A percentile compares a stretch with the other conserved stretches of the same genome.
These are phyloP conservation scores for Drosophila persimilis DNA, from an alignment of 1,140 invertebrate species.

Conservation along the genomic window DNA sequence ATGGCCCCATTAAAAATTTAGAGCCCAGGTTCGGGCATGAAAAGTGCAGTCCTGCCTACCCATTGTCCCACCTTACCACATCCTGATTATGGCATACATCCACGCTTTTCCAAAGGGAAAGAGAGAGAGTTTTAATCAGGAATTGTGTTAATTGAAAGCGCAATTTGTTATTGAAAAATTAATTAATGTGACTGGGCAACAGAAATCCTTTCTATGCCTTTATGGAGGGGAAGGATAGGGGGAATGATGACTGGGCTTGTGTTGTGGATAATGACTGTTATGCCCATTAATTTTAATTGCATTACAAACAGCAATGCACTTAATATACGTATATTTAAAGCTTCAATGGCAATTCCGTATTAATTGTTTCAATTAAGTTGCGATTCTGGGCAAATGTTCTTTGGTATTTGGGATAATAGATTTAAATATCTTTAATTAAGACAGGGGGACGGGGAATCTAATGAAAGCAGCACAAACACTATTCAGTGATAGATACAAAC, in stretches of 20 bases:
- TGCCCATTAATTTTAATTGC: slow-evolving; percentile 49
- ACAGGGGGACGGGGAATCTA: too few relatives aligned
- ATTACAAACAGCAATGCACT: slow-evolving; percentile 36
- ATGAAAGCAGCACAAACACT: too few relatives aligned
- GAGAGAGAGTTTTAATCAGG: slow-evolving; percentile 30
- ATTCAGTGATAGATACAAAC: too few relatives aligned
- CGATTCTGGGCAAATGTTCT: slow-evolving; percentile 8
- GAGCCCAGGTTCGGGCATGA: slow-evolving; percentile 24
- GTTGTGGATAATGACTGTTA: slow-evolving; percentile 11
- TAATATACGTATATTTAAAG: slow-evolving; percentile 39
- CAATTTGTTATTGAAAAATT: slow-evolving; percentile 49
- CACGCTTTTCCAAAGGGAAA: background rate
- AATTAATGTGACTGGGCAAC: slow-evolving; percentile 34
- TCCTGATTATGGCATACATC: background rate
- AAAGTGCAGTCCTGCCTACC: slow-evolving; percentile 42
- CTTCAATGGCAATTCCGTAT: slow-evolving; percentile 35
- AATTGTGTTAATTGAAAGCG: slow-evolving; percentile 55
- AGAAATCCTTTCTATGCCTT: slow-evolving; percentile 8
- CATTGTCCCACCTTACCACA: slow-evolving; percentile 1
- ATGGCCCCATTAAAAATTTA: slow-evolving; percentile 60
- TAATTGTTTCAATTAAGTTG: slow-evolving; percentile 46
- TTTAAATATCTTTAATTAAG: background rate
- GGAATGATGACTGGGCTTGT: slow-evolving; percentile 1
- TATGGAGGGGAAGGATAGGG: too few relatives aligned
- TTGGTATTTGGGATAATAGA: slow-evolving; percentile 8